A percentile compares a stretch with the other conserved stretches of the same genome.
phyloP scores from a whole-genome alignment of 2,113 vertebrate species.

The human (Homo sapiens) region DNA sequence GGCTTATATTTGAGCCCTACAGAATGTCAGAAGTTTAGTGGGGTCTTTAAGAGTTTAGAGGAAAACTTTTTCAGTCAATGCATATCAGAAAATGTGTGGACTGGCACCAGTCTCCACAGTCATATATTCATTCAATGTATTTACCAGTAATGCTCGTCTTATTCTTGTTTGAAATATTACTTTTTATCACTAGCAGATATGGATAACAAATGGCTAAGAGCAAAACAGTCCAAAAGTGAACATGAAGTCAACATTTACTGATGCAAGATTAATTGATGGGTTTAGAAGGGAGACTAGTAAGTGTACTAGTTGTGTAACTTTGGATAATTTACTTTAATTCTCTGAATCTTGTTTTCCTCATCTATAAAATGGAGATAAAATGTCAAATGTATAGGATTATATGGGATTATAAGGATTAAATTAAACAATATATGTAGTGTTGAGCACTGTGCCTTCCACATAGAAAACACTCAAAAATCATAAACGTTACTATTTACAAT shows the following conservation, averaged over 20 bases:
- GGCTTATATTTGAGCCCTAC: background rate
- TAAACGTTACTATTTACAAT: background rate
- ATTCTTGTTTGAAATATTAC: background rate
- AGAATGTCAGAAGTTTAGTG: background rate
- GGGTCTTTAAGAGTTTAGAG: background rate
- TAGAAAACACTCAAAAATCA: background rate
- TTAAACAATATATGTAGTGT: background rate
- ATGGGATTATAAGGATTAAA: background rate
- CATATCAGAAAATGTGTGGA: background rate
- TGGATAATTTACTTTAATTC: background rate
- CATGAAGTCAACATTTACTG: background rate
- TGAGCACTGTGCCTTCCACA: background rate
- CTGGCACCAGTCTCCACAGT: background rate
- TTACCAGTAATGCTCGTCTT: background rate
- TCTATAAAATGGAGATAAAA: conserved; percentile 5
- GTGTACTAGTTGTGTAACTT: background rate
- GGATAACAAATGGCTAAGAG: background rate
- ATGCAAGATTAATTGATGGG: background rate
- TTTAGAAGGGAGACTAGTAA: background rate
- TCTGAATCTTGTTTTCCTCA: background rate
- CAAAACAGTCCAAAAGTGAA: background rate
- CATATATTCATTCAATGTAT: background rate
- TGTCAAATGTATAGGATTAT: background rate
- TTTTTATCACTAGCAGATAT: background rate
- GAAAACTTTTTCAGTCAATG: background rate